phyloP scores from a whole-genome alignment of 2,113 vertebrate species.

The Meleagris gallopavo region DNA sequence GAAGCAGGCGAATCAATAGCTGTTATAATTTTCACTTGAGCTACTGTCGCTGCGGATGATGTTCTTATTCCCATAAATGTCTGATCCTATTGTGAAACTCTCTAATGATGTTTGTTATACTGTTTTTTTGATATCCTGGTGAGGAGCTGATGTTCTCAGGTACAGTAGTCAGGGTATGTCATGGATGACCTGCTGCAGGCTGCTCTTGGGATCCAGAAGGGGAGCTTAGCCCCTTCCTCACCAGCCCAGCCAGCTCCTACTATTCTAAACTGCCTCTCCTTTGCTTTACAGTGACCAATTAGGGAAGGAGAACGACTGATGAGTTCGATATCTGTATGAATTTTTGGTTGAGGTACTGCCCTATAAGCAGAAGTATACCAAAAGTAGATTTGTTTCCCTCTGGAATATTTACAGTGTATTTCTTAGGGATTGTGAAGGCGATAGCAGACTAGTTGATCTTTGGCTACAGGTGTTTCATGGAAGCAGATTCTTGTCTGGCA shows the following conservation, averaged over 20 bases:
- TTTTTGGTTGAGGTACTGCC: background rate
- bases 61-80: background rate
- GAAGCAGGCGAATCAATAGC: slow-evolving; percentile 44
- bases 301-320: background rate
- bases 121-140: background rate
- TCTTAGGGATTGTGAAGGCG: background rate
- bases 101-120: background rate
- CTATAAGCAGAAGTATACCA: background rate
- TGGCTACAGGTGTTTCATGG: background rate
- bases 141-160: background rate
- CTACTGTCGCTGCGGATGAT: background rate
- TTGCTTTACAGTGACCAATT: background rate
- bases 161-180: background rate
- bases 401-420: background rate
- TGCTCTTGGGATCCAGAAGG: background rate
- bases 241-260: no score
- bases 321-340: fast-evolving
- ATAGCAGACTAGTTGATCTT: background rate
- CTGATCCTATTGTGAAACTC: slow-evolving; percentile 6
- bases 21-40: slow-evolving; percentile 24
- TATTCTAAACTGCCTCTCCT: background rate
- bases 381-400: background rate
- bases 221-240: background rate
- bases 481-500: background rate
- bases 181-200: background rate